A percentile compares a stretch with the other conserved stretches of the same genome.
Evolutionary conservation across 1,140 invertebrate genomes (phyloP).

Genomic region (Listronotus bonariensis): DNA sequence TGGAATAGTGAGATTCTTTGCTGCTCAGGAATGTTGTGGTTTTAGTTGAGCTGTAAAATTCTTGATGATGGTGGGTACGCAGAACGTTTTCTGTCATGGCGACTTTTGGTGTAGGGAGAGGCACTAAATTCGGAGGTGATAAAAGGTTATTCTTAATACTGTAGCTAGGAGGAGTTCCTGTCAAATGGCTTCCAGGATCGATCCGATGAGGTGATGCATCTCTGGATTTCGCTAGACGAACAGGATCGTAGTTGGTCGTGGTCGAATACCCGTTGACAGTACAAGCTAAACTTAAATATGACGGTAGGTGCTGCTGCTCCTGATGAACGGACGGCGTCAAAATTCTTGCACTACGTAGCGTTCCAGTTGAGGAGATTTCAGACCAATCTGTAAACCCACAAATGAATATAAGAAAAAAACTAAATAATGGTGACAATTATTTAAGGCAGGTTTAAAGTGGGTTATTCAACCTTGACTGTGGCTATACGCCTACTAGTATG

Average conservation of each 20-base stretch:
- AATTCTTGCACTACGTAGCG: conserved; percentile 48
- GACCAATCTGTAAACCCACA: conserved; percentile 49
- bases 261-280: conserved; percentile 89
- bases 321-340: conserved; percentile 36
- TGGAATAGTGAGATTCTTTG: conserved; percentile 35
- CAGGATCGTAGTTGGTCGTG: conserved; percentile 80
- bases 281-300: conserved; percentile 85
- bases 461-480: conserved; percentile 36
- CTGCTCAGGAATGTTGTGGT: conserved; percentile 41
- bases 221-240: conserved; percentile 65
- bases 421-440: conserved; percentile 15
- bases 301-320: conserved; percentile 61
- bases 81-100: conserved; percentile 47
- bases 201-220: conserved; percentile 70
- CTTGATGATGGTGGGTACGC: conserved; percentile 37
- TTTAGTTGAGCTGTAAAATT: conserved; percentile 38
- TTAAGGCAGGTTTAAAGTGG: conserved; percentile 13
- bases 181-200: conserved; percentile 42
- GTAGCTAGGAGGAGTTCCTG: conserved; percentile 21
- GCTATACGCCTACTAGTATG: conserved; percentile 27
- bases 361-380: conserved; percentile 49
- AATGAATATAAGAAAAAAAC: conserved; percentile 24
- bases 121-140: conserved; percentile 53
- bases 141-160: conserved; percentile 47
- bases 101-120: conserved; percentile 43